Evolutionary conservation across 2,888 invertebrate genomes (phyloP).

Genomic region (Drosophila anomalipes): DNA sequence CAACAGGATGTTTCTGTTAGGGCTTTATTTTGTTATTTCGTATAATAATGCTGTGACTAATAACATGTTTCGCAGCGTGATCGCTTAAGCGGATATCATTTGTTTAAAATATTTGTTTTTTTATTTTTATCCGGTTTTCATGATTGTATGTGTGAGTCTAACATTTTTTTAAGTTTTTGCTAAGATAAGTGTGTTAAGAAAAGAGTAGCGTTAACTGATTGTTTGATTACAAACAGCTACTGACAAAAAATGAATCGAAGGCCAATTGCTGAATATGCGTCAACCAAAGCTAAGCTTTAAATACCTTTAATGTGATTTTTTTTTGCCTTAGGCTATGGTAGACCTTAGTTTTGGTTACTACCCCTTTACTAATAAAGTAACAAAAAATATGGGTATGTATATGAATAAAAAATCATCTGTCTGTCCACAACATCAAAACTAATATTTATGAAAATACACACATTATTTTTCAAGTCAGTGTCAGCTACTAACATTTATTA

Average conservation of each 20-base stretch:
- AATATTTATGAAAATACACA: constrained; percentile 2
- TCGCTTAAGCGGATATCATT: constrained; percentile 70
- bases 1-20: constrained; percentile 25
- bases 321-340: constrained; percentile 16
- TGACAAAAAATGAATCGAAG: constrained; percentile 37
- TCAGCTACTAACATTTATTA: constrained; percentile 18
- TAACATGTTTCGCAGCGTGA: constrained; percentile 42
- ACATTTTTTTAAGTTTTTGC: constrained; percentile 26
- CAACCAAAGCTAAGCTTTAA: constrained; percentile 34
- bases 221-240: constrained; percentile 31
- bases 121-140: constrained; percentile 70
- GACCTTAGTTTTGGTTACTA: constrained; percentile 20
- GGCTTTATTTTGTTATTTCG: constrained; percentile 44
- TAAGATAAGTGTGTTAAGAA: constrained; percentile 22
- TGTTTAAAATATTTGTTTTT: constrained; percentile 37
- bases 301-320: constrained; percentile 7
- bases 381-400: not conserved
- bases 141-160: constrained; percentile 39
- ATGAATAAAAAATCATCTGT: constrained; percentile 5
- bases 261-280: constrained; percentile 25
- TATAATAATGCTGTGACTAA: constrained; percentile 70
- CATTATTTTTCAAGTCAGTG: constrained; percentile 25
- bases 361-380: constrained; percentile 4
- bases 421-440: constrained; percentile 4
- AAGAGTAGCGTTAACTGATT: constrained; percentile 29